A percentile compares a stretch with the other conserved stretches of the same genome.
phyloP scores from a whole-genome alignment of 64 coral and sea anemone species.

The Anthopleura sola region DNA sequence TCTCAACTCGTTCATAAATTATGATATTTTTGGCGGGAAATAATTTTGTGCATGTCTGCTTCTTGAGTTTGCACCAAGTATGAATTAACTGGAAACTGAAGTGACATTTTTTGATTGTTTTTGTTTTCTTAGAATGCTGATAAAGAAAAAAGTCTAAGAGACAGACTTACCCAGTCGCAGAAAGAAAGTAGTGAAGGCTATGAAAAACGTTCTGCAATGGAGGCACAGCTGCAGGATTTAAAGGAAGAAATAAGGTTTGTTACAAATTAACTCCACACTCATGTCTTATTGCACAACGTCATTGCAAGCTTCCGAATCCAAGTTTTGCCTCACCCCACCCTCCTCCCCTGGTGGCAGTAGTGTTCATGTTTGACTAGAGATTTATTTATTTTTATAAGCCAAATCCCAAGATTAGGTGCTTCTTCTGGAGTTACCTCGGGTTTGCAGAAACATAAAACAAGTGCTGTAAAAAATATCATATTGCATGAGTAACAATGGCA shows the following conservation, averaged over 20 bases:
- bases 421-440: too few relatives aligned
- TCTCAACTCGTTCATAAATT: not conserved
- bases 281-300: too few relatives aligned
- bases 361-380: too few relatives aligned
- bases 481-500: too few relatives aligned
- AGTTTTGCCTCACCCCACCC: too few relatives aligned
- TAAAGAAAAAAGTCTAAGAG: slow-evolving; percentile 71
- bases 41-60: not conserved
- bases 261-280: too few relatives aligned
- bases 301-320: too few relatives aligned
- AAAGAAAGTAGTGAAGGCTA: slow-evolving; percentile 54
- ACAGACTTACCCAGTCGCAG: slow-evolving; percentile 54
- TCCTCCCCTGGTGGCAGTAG: too few relatives aligned
- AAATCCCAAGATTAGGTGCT: too few relatives aligned
- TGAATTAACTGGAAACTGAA: not conserved
- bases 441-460: too few relatives aligned
- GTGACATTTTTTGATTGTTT: not conserved
- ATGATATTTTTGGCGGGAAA: not conserved
- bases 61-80: not conserved
- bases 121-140: slow-evolving; percentile 62
- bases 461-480: too few relatives aligned
- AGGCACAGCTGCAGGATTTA: slow-evolving; percentile 72
- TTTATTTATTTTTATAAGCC: too few relatives aligned
- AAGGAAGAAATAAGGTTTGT: slow-evolving; percentile 96
- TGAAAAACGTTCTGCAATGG: slow-evolving; percentile 42